A percentile compares a stretch with the other conserved stretches of the same genome.
These are phyloP conservation scores for Cyphomyrus plagiostoma DNA, from an alignment of 2,113 vertebrate species.

Conservation along the genomic window DNA sequence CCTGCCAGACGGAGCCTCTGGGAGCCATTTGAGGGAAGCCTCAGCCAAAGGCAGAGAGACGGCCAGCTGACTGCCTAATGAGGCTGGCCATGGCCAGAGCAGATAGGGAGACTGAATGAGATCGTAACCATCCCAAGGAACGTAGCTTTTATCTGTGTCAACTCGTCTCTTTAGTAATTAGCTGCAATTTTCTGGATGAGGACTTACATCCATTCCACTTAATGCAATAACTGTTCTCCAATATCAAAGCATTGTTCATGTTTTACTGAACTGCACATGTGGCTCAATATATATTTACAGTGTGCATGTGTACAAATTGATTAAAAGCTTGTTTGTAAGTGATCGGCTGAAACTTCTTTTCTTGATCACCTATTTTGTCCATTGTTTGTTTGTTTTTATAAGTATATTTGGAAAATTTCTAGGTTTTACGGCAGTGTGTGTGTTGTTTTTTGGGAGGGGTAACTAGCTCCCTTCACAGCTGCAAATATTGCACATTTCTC, in stretches of 20 bases:
- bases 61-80: constrained; percentile 44
- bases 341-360: not conserved
- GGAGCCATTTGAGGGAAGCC: constrained; percentile 61
- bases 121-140: not conserved
- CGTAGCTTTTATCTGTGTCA: not conserved
- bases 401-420: not conserved
- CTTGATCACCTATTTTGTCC: not conserved
- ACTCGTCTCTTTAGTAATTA: not conserved
- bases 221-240: not conserved
- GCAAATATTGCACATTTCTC: not conserved
- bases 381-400: not conserved
- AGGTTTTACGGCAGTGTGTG: not conserved
- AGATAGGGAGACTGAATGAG: constrained; percentile 30
- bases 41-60: constrained; percentile 43
- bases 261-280: not conserved
- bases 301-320: not conserved
- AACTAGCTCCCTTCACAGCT: not conserved
- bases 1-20: constrained; percentile 67
- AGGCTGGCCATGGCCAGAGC: constrained; percentile 29
- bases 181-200: not conserved
- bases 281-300: not conserved
- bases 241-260: not conserved
- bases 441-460: not conserved
- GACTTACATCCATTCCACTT: not conserved
- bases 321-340: not conserved